A percentile compares a stretch with the other conserved stretches of the same genome.
Evolutionary conservation across 2,113 vertebrate species (phyloP).

Genomic region (Steatornis caripensis): DNA sequence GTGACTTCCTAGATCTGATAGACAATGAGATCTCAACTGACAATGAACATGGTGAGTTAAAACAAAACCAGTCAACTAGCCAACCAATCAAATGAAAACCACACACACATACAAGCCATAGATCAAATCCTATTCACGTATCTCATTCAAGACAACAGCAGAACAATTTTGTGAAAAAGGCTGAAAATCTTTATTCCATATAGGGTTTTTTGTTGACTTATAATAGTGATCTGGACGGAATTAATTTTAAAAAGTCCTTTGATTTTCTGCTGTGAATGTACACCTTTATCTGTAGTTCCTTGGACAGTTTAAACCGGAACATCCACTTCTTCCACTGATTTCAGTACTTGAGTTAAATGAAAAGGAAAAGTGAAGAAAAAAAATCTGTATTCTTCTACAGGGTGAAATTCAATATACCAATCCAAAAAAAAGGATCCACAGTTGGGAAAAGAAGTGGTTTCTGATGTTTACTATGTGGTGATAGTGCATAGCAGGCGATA

Average conservation of each 20-base stretch:
- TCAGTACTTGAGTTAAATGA: neutral
- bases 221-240: neutral
- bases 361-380: neutral
- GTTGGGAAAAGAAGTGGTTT: neutral
- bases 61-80: neutral
- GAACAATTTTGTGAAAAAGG: neutral
- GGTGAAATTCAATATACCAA: neutral
- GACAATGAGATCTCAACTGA: neutral
- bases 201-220: neutral
- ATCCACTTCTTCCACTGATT: neutral
- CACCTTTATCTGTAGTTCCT: neutral
- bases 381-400: neutral
- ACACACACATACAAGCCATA: neutral
- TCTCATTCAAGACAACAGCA: neutral
- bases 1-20: neutral
- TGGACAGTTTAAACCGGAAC: neutral
- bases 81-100: rapidly evolving
- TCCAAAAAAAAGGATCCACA: neutral
- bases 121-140: neutral
- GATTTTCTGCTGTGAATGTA: neutral
- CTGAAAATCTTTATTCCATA: neutral
- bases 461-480: neutral
- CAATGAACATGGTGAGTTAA: neutral
- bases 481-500: neutral
- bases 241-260: neutral